A percentile compares a stretch with the other conserved stretches of the same genome.
These are phyloP conservation scores for Buceros bicornis DNA, from an alignment of 2,797 vertebrate genomes.

Conservation along the genomic window DNA sequence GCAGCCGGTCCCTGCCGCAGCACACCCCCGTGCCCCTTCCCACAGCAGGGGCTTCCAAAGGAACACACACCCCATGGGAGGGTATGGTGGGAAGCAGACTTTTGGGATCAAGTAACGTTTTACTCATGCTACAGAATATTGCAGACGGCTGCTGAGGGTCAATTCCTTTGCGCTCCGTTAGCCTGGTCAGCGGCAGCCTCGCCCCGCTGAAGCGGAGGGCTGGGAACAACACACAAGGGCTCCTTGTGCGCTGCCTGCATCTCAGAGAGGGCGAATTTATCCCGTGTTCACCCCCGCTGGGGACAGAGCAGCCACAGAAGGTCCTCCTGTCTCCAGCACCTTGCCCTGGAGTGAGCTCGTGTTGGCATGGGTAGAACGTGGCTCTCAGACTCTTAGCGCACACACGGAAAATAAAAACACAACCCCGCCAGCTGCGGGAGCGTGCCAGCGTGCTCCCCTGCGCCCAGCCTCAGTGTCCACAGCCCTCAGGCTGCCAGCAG, in stretches of 20 bases:
- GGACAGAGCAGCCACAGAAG: fast-evolving
- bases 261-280: fast-evolving
- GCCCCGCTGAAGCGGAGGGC: background rate
- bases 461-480: background rate
- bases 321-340: background rate
- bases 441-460: background rate
- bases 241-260: background rate
- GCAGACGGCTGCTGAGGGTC: background rate
- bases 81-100: background rate
- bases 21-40: background rate
- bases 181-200: background rate
- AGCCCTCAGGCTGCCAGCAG: no score
- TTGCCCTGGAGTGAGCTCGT: background rate
- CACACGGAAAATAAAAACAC: background rate
- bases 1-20: fast-evolving
- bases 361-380: background rate
- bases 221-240: background rate
- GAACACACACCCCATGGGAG: background rate
- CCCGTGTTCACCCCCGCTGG: background rate
- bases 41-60: background rate
- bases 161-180: background rate
- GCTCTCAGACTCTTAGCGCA: background rate
- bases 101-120: background rate
- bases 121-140: background rate
- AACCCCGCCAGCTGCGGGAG: fast-evolving